Conservation (phyloP, 2,113 vertebrate species). For the Sula dactylatra region DNA sequence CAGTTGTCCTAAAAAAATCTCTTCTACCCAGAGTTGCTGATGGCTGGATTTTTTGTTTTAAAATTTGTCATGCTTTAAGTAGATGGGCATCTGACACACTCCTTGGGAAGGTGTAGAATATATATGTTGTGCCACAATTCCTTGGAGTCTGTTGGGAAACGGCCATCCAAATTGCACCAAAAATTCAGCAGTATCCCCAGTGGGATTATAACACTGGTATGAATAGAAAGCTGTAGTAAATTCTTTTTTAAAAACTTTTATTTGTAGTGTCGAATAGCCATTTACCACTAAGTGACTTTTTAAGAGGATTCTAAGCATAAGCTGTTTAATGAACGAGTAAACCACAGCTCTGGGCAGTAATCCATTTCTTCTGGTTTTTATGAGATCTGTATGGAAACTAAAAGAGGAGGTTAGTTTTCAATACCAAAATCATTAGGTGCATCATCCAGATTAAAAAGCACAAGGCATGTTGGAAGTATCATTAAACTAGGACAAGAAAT, state of each 20-base stretch:
- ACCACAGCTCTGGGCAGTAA: conserved; percentile 41
- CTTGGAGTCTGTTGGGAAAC: background rate
- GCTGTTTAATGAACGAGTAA: conserved; percentile 47
- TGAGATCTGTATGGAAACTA: background rate
- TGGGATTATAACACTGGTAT: background rate
- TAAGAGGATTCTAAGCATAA: conserved; percentile 35
- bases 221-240: background rate
- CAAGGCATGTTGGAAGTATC: background rate
- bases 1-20: background rate
- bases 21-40: background rate
- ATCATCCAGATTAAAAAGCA: conserved; percentile 33
- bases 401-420: conserved; percentile 14
- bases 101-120: background rate
- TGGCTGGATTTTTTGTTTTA: background rate
- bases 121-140: background rate
- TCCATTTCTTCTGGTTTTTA: conserved; percentile 41
- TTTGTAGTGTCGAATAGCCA: conserved; percentile 33
- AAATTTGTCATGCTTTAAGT: background rate
- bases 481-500: background rate
- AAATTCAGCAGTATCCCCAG: background rate
- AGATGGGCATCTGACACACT: background rate
- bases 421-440: background rate
- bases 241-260: background rate
- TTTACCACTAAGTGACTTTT: conserved; percentile 54
- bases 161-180: background rate